Base-by-base conservation (phyloP, 2,888 invertebrate species). In the Cordilura impudica region DNA sequence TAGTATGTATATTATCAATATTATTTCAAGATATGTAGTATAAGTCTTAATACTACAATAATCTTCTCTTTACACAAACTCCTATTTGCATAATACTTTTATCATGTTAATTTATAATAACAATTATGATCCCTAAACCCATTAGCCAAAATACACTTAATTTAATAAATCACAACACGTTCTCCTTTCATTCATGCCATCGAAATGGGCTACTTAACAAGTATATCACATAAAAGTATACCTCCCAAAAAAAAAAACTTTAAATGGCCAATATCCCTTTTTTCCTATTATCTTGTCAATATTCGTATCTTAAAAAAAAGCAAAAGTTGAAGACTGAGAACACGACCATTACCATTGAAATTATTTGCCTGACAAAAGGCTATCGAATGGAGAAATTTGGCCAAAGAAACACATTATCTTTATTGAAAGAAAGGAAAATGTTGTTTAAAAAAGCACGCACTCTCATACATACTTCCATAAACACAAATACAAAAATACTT, bases 341-440 rank as follows among this genome's bases (percentile, higher is more conserved):
- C 49, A 58, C 18, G 19, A 26, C 39, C 56, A 70, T 65, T 70
- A 53, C 29, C 51, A 53, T 70, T 54, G 65, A 73, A 21, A 12
- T 69, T 60, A 78, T 78, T 73, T 78, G 65, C 65, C 47, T 73
- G 19, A 70, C 39, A 73, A 73, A 70, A 58, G 51, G 23, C 63
- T 65, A 49, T 72, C 49, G 65, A 73, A 51, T 53, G 14, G n/a
- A 58, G 19, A 56, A 18, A 14, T 49, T 43, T 56, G 53, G 69
- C 18, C 45, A 47, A 47, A 43, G 61, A 54, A 29, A 60, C 31
- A 69, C 43, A 53, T 67, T 26, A 77, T 31, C 35, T 16, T 61
- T 43, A 56, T 39, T 21, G 29, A 67, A 5, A 12, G 21, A 12
- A n/a, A n/a, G n/a, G n/a, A n/a, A n/a, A n/a, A n/a, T n/a, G 12